Evolutionary conservation across 2,113 vertebrate genomes (phyloP).

Genomic region (Pseudorhombus dupliciocellatus): DNA sequence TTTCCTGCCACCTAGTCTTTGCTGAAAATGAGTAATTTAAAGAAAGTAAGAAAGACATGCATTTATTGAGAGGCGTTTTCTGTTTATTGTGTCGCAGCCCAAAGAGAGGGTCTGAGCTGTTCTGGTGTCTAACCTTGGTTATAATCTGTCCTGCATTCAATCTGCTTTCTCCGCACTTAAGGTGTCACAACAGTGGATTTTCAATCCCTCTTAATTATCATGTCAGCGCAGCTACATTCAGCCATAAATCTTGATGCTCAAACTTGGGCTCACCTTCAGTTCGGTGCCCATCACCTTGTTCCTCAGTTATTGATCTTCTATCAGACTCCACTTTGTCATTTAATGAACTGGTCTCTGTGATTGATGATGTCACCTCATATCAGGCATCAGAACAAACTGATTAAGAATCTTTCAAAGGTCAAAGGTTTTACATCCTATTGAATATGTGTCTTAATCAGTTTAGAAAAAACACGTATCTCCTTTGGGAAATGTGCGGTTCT

Average conservation of each 20-base stretch:
- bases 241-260: conserved; percentile 17
- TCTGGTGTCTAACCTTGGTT: background rate
- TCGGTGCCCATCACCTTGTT: conserved; percentile 21
- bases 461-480: background rate
- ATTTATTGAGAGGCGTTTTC: background rate
- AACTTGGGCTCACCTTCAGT: background rate
- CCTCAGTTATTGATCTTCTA: conserved; percentile 40
- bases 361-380: conserved; percentile 14
- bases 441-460: background rate
- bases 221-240: background rate
- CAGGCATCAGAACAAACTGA: conserved; percentile 13
- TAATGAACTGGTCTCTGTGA: conserved; percentile 1
- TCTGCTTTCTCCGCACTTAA: background rate
- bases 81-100: background rate
- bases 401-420: background rate
- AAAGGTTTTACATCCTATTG: background rate
- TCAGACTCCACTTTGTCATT: conserved; percentile 20
- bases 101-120: background rate
- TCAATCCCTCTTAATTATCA: conserved; percentile 11
- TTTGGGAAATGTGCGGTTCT: background rate
- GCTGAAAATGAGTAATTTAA: background rate
- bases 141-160: background rate
- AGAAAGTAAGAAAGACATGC: background rate
- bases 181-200: background rate
- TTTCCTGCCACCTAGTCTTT: no score